Percentiles rank a stretch among this genome's conserved stretches.
Conservation (phyloP, 2,888 invertebrate genomes). For the Lepetodrilus schrolli region DNA sequence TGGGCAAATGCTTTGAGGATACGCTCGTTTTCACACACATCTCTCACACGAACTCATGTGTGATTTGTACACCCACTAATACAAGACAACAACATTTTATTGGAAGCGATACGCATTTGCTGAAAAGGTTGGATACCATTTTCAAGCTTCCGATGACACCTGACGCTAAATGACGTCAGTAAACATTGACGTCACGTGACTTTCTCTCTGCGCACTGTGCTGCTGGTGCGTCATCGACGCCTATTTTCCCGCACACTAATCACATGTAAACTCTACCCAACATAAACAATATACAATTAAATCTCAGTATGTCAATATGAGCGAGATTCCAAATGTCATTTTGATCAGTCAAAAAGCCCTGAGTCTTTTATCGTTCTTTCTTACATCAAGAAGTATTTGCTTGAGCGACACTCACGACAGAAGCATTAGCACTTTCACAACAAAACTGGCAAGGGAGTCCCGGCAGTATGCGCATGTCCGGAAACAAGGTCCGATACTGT, state of each 20-base stretch:
- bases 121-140: no score
- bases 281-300: background rate
- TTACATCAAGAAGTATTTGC: slow-evolving; percentile 1
- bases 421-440: slow-evolving; percentile 26
- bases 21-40: background rate
- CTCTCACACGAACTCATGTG: background rate
- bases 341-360: slow-evolving; percentile 22
- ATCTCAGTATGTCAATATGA: background rate
- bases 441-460: background rate
- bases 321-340: slow-evolving; percentile 21
- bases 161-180: background rate
- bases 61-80: background rate
- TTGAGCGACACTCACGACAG: slow-evolving; percentile 9
- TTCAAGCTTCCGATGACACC: no score
- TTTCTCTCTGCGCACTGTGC: background rate
- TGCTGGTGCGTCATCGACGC: background rate
- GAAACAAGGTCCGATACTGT: background rate
- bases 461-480: background rate
- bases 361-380: slow-evolving; percentile 8
- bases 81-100: background rate
- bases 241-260: background rate
- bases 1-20: background rate
- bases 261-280: no score
- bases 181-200: background rate
- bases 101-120: no score